These are phyloP conservation scores for Ips typographus DNA, from an alignment of 1,140 invertebrate genomes.

Conservation along the genomic window DNA sequence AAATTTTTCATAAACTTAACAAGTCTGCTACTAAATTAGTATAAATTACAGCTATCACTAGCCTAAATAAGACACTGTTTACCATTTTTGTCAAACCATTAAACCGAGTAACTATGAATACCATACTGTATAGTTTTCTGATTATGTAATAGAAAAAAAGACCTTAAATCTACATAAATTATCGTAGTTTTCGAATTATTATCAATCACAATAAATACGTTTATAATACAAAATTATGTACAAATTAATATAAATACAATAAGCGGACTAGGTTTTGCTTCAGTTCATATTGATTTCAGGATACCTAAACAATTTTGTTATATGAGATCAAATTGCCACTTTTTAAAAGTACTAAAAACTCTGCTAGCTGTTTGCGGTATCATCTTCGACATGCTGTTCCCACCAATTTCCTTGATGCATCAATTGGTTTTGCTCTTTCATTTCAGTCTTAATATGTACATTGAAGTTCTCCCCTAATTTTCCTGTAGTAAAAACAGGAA, in stretches of 20 bases:
- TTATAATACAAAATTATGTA: too few species aligned
- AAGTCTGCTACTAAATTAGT: conserved; percentile 2
- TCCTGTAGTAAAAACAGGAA: conserved; percentile 41
- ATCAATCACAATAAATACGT: too few species aligned
- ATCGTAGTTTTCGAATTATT: too few species aligned
- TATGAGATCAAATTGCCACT: conserved; percentile 11
- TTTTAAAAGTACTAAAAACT: background rate
- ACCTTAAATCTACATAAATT: too few species aligned
- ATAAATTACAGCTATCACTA: conserved; percentile 16
- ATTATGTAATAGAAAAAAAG: too few species aligned
- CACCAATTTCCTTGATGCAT: conserved; percentile 56
- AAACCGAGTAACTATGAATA: too few species aligned
- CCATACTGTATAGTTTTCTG: too few species aligned
- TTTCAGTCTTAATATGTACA: conserved; percentile 39
- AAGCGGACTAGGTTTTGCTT: background rate
- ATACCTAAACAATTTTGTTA: background rate
- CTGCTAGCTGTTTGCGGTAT: conserved; percentile 17
- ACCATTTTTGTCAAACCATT: background rate
- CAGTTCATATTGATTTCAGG: background rate
- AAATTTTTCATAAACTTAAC: conserved; percentile 23
- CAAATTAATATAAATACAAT: conserved; percentile 7
- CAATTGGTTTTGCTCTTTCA: conserved; percentile 51
- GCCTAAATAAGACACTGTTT: conserved; percentile 20
- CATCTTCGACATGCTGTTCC: conserved; percentile 52
- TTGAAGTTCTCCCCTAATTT: conserved; percentile 33